Evolutionary conservation across 2,888 invertebrate genomes (phyloP), one percentile per base, ranked within the genome.

Genomic region (Galeopsomyia nigrocyanea): DNA sequence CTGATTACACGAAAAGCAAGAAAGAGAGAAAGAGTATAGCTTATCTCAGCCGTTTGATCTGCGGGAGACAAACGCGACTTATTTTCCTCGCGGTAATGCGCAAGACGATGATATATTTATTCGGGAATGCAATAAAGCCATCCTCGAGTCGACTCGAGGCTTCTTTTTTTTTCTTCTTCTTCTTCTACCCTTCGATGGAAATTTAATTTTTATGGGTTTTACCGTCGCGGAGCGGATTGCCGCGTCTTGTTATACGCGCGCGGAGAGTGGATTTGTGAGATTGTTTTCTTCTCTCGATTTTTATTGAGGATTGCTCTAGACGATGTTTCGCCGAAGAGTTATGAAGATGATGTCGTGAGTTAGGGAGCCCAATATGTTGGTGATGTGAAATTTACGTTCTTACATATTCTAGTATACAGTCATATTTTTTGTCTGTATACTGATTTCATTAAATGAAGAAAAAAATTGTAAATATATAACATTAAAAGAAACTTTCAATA

Each of bases 31-130:
- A 47, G 17, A 46, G 31, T 17, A 10, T 13, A 17, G 14, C 60
- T 74, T 74, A 71, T 74, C 74, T 74, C 68, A 49, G 56, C 57
- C 74, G 68, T 74, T 71, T 74, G 71, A 74, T 74, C 68, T 71
- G 58, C 19, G 19, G 53, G 22, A 49, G 61, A 68, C 50, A 73
- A 66, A 65, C 51, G 57, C 22, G 50, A 31, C 39, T 3, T 39
- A 39, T 39, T 39, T 39, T 39, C 39, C 13, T 19, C 22, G 21
- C 7, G 39, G 39, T 39, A 39, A 75, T 75, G 62, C 69, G 69
- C 26, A 26, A n/a, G 66, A 71, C 47, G 75, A 75, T 72, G 69
- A 75, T 75, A 69, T 72, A 75, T 69, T 70, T 70, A 66, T 71
- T 64, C 68, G 68, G 47, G 53, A 26, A 71, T 68, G 69, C 70